These are phyloP conservation scores for Coilia nasus DNA, from an alignment of 2,797 vertebrate species.

Conservation along the genomic window DNA sequence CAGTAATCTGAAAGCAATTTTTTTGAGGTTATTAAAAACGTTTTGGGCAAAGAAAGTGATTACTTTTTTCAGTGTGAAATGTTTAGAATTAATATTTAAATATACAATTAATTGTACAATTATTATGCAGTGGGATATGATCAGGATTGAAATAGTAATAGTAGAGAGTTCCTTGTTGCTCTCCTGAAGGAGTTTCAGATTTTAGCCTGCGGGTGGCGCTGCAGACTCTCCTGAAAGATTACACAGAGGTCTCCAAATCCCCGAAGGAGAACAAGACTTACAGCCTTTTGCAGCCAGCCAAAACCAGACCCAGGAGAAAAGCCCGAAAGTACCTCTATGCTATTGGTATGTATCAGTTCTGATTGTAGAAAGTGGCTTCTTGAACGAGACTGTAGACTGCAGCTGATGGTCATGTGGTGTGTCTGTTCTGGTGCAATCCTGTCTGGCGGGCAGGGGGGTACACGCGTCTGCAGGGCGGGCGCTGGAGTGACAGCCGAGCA, in stretches of 20 bases:
- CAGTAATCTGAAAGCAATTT: too few species aligned
- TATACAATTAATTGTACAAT: neutral
- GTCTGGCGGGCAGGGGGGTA: constrained; percentile 83
- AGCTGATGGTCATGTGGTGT: neutral
- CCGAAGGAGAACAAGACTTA: constrained; percentile 91
- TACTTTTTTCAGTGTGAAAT: neutral
- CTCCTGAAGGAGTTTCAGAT: constrained; percentile 84
- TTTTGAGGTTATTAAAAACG: too few species aligned
- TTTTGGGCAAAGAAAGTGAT: too few species aligned
- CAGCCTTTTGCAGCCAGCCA: constrained; percentile 86
- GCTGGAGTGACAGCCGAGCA: constrained; percentile 95
- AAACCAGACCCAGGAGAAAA: constrained; percentile 91
- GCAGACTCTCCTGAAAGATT: constrained; percentile 96
- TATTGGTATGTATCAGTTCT: constrained; percentile 78
- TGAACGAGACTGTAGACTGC: neutral
- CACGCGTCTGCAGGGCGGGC: constrained; percentile 91
- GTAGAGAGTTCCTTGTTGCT: neutral
- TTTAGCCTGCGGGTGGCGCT: constrained; percentile 96
- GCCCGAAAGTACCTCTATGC: constrained; percentile 97
- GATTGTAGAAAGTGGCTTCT: neutral
- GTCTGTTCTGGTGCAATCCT: neutral
- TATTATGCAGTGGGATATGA: neutral
- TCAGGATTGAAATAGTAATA: neutral
- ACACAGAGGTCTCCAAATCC: constrained; percentile 90
- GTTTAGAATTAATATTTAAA: neutral